A percentile compares a stretch with the other conserved stretches of the same genome.
These are phyloP conservation scores for Pardosa pseudoannulata DNA, from an alignment of 2,888 invertebrate genomes.

Conservation along the genomic window DNA sequence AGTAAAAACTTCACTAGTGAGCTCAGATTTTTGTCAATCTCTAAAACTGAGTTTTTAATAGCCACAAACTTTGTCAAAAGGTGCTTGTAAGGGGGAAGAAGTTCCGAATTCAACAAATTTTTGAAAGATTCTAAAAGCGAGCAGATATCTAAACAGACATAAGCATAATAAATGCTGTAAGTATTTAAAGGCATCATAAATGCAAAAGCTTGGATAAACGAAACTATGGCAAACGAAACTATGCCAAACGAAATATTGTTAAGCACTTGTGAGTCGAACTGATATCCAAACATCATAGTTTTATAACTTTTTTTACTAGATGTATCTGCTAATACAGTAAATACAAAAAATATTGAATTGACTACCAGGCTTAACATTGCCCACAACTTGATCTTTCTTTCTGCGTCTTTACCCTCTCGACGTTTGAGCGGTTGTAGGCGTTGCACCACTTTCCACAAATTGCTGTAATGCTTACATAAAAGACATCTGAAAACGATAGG, in stretches of 20 bases:
- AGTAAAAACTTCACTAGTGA: slow-evolving; percentile 4
- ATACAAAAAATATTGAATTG: background rate
- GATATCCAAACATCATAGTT: background rate
- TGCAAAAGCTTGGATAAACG: background rate
- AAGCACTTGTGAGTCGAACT: background rate
- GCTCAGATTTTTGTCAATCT: background rate
- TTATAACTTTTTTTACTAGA: background rate
- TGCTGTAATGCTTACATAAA: too few species aligned
- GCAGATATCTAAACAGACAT: background rate
- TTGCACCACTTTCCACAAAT: background rate
- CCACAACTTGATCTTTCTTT: background rate
- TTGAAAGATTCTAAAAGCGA: background rate
- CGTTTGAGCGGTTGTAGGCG: background rate
- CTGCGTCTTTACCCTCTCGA: background rate
- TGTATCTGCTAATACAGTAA: background rate
- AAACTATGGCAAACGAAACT: too few species aligned
- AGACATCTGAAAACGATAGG: too few species aligned
- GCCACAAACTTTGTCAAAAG: background rate
- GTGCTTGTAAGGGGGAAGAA: background rate
- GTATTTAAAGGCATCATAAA: background rate
- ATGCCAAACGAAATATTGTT: too few species aligned
- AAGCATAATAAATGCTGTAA: slow-evolving; percentile 1
- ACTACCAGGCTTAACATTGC: background rate
- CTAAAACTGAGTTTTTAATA: background rate
- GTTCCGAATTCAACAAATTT: background rate